These are phyloP conservation scores for Caenorhabditis virilis DNA, from an alignment of 2,888 invertebrate genomes.

Conservation along the genomic window DNA sequence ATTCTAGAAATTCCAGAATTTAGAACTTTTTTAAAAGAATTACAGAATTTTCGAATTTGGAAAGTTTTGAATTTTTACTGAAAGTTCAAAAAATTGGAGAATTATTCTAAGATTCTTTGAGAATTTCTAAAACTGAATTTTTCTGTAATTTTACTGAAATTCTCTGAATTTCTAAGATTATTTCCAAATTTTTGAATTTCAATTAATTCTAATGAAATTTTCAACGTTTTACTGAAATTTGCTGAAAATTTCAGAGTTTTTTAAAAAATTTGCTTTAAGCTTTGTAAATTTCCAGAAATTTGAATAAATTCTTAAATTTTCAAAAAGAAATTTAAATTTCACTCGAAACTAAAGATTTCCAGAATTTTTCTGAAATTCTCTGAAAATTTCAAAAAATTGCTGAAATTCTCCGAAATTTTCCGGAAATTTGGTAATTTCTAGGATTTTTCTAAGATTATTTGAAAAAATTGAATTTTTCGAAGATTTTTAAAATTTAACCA, in stretches of 20 bases:
- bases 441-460: neutral
- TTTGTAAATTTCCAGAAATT: neutral
- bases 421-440: no score
- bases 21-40: neutral
- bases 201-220: neutral
- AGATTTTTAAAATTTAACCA: neutral
- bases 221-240: neutral
- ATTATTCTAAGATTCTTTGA: neutral
- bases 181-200: neutral
- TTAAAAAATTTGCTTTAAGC: neutral
- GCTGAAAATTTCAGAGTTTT: neutral
- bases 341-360: neutral
- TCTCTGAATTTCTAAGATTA: neutral
- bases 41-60: neutral
- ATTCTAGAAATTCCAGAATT: neutral
- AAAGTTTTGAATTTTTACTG: neutral
- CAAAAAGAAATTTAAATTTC: neutral
- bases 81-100: neutral
- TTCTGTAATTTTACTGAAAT: no score
- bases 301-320: neutral
- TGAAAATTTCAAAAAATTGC: neutral
- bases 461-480: neutral
- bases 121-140: neutral
- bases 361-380: neutral
- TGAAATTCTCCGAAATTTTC: no score